These are phyloP conservation scores for Silurus asotus DNA, from an alignment of 2,113 vertebrate species.

Conservation along the genomic window DNA sequence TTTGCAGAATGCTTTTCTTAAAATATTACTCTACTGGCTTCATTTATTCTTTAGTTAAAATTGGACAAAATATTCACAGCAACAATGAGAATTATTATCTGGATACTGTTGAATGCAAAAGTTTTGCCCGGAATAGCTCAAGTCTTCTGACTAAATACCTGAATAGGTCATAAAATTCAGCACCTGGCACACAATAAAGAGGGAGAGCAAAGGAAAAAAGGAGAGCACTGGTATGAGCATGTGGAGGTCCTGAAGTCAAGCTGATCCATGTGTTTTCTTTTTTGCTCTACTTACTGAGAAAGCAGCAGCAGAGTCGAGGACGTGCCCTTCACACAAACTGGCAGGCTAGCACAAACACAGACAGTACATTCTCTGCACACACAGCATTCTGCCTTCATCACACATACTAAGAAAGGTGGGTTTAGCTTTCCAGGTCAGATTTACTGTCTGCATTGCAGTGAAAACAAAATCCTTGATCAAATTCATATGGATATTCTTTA, in stretches of 20 bases:
- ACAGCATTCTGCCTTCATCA: not conserved
- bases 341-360: conserved; percentile 56
- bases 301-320: conserved; percentile 18
- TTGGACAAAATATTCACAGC: not conserved
- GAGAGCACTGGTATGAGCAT: conserved; percentile 58
- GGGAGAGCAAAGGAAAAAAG: not conserved
- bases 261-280: conserved; percentile 59
- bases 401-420: not conserved
- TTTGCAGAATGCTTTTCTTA: not conserved
- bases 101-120: not conserved
- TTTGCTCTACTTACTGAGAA: conserved; percentile 16
- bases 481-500: conserved; percentile 9
- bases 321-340: conserved; percentile 34
- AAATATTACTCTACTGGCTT: not conserved
- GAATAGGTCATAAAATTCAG: not conserved
- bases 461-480: not conserved
- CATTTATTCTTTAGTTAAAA: not conserved
- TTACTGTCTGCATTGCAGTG: not conserved
- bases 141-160: not conserved
- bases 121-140: not conserved
- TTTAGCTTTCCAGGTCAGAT: not conserved
- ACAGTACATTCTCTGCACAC: conserved; percentile 59
- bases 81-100: not conserved
- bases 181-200: not conserved
- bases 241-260: conserved; percentile 52